These are phyloP conservation scores for Pipistrellus kuhlii DNA, from an alignment of 2,797 vertebrate genomes.

Conservation along the genomic window DNA sequence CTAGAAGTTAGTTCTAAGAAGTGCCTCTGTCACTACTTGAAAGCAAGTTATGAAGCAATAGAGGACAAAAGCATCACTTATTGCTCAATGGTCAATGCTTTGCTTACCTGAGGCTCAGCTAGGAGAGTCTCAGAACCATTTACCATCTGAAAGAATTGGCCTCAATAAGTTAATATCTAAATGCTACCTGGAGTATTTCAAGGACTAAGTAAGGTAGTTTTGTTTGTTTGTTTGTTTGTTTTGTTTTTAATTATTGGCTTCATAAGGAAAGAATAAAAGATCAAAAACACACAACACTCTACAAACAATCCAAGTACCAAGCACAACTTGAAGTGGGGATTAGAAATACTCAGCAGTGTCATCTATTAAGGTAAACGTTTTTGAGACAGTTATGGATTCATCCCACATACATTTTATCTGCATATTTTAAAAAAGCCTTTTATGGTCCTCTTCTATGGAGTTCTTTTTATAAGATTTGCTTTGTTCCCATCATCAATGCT, in stretches of 20 bases:
- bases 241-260: neutral
- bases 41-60: neutral
- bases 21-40: neutral
- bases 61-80: neutral
- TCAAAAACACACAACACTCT: neutral
- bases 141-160: neutral
- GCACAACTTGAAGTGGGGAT: neutral
- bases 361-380: neutral
- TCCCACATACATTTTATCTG: neutral
- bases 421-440: neutral
- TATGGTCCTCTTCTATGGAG: neutral
- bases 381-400: neutral
- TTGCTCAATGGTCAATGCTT: neutral
- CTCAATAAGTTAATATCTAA: neutral
- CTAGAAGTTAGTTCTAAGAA: neutral
- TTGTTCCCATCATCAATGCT: neutral
- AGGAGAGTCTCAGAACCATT: neutral
- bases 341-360: neutral
- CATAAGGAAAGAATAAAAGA: neutral
- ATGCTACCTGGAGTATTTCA: neutral
- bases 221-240: neutral
- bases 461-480: neutral
- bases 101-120: neutral
- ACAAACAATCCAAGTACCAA: neutral
- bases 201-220: neutral